phyloP scores from a whole-genome alignment of 2,888 invertebrate genomes.

The Lasioglossum oenotherae region DNA sequence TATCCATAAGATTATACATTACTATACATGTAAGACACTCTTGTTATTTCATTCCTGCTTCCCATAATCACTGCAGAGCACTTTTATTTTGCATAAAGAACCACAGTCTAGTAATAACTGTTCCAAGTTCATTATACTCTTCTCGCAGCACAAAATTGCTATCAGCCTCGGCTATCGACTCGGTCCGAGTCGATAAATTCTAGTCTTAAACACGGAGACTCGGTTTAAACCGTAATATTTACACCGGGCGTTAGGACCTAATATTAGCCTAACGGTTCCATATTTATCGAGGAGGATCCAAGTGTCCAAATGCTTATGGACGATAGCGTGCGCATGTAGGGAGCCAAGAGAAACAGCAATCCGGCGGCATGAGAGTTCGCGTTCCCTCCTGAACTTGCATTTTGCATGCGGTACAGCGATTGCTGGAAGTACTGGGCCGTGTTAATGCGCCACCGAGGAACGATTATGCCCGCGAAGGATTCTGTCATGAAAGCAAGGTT shows the following conservation, averaged over 20 bases:
- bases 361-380: not conserved
- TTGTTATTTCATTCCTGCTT: too few relatives aligned
- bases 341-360: not conserved
- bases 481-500: not conserved
- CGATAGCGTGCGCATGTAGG: not conserved
- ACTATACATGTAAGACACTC: too few relatives aligned
- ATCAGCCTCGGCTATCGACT: not conserved
- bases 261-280: not conserved
- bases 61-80: too few relatives aligned
- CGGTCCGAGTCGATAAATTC: not conserved
- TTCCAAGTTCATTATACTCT: not conserved
- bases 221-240: not conserved
- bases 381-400: not conserved
- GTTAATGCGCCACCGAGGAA: conserved; percentile 18
- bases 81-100: too few relatives aligned
- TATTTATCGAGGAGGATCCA: not conserved
- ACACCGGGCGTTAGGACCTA: not conserved
- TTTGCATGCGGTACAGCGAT: conserved; percentile 7
- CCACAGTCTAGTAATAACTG: too few relatives aligned
- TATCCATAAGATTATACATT: too few relatives aligned
- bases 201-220: not conserved
- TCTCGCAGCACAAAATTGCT: not conserved
- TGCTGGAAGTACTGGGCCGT: not conserved
- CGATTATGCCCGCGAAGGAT: conserved; percentile 22
- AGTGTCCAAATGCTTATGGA: not conserved